A percentile compares a stretch with the other conserved stretches of the same genome.
Evolutionary conservation across 2,797 vertebrate genomes (phyloP).

Genomic region (Molothrus aeneus): DNA sequence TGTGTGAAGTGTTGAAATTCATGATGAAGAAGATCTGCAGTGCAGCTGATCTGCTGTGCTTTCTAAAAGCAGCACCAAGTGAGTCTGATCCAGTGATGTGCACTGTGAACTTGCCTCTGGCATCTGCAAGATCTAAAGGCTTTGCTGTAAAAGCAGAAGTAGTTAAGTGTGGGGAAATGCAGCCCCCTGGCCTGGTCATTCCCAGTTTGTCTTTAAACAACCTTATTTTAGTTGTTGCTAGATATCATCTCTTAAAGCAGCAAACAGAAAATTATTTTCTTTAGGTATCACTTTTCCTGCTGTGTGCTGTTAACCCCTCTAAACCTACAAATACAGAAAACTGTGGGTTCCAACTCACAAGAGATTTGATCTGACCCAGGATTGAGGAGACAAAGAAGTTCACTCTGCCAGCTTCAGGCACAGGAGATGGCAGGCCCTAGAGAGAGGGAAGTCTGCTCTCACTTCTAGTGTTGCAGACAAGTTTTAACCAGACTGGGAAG

Average conservation of each 20-base stretch:
- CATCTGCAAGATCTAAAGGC: not conserved
- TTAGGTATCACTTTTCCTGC: not conserved
- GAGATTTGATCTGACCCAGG: not conserved
- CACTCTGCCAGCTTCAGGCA: not conserved
- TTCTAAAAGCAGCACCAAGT: not conserved
- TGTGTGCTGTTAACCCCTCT: not conserved
- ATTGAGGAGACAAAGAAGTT: not conserved
- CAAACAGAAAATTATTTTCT: not conserved
- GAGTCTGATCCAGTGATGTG: not conserved
- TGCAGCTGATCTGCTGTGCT: not conserved
- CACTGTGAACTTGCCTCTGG: not conserved
- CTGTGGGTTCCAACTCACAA: rapidly evolving
- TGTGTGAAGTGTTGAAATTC: not conserved
- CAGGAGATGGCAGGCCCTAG: not conserved
- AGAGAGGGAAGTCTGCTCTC: not conserved
- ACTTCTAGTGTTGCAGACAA: not conserved
- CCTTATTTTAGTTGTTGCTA: not conserved
- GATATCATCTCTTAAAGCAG: not conserved
- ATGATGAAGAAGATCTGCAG: not conserved
- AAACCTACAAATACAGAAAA: not conserved
- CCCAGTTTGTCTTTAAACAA: not conserved
- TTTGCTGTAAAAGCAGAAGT: not conserved
- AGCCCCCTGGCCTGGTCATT: not conserved
- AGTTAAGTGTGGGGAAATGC: not conserved
- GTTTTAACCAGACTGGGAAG: not conserved